These are phyloP conservation scores for Odocoileus virginianus DNA, from an alignment of 2,113 vertebrate species.

Conservation along the genomic window DNA sequence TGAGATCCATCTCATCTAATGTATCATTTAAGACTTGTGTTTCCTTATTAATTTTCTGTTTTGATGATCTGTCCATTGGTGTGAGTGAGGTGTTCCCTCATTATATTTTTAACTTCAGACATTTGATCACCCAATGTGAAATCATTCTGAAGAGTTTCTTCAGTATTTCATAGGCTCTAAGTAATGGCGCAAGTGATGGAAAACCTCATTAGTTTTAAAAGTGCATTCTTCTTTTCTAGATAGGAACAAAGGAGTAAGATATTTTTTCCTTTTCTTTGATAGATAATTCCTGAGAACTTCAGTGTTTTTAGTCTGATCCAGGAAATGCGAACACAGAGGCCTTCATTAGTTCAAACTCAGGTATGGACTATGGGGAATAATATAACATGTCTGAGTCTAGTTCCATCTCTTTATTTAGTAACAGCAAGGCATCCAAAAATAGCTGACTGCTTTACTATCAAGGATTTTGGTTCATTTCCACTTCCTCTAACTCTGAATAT, in stretches of 20 bases:
- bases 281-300: constrained; percentile 92
- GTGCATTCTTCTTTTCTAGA: neutral
- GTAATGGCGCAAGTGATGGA: neutral
- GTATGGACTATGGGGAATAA: constrained; percentile 67
- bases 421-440: neutral
- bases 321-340: constrained; percentile 94
- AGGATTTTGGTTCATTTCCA: neutral
- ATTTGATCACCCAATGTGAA: neutral
- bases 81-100: neutral
- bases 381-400: neutral
- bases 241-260: constrained; percentile 22
- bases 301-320: constrained; percentile 89
- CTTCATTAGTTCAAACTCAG: constrained; percentile 96
- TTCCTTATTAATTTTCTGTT: neutral
- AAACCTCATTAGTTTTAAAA: neutral
- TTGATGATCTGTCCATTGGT: neutral
- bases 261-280: constrained; percentile 47
- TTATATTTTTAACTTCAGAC: neutral
- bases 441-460: neutral
- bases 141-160: constrained; percentile 10
- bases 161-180: neutral
- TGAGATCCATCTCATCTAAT: neutral
- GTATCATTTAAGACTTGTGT: neutral
- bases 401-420: neutral
- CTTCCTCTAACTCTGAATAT: neutral